phyloP scores from a whole-genome alignment of 2,888 invertebrate species.

The Drosophila sordidula region DNA sequence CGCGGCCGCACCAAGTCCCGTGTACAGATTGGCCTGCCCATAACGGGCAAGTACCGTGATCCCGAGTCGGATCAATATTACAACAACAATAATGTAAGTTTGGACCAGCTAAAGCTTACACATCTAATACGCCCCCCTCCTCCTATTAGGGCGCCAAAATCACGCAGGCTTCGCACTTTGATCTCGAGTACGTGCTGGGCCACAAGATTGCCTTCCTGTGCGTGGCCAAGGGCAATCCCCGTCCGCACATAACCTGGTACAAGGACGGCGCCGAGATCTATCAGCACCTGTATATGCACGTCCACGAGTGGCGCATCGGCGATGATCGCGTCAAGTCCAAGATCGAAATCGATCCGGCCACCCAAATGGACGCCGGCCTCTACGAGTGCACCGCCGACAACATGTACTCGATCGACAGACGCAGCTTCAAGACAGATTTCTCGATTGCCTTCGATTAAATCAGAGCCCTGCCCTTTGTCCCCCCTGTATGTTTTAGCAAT shows the following conservation, averaged over 20 bases:
- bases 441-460: constrained; percentile 93
- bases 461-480: too few relatives aligned
- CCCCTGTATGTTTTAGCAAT: constrained; percentile 35
- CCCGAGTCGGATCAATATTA: constrained; percentile 96
- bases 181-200: constrained; percentile 96
- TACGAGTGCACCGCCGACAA: constrained; percentile 98
- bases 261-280: constrained; percentile 97
- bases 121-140: background rate
- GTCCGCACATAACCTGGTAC: constrained; percentile 97
- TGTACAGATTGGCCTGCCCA: constrained; percentile 94
- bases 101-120: background rate
- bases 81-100: constrained; percentile 91
- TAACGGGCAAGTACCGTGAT: constrained; percentile 95
- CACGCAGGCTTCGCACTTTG: constrained; percentile 94
- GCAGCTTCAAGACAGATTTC: constrained; percentile 97
- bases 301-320: constrained; percentile 95
- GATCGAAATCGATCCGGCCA: constrained; percentile 97
- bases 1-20: constrained; percentile 91
- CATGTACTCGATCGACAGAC: constrained; percentile 95
- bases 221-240: constrained; percentile 94
- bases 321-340: constrained; percentile 94
- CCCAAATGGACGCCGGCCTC: constrained; percentile 98
- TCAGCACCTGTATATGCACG: constrained; percentile 94
- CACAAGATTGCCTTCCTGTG: constrained; percentile 97
- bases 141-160: constrained; percentile 94